These are phyloP conservation scores for Formica aserva DNA, from an alignment of 2,888 invertebrate genomes.

Conservation along the genomic window DNA sequence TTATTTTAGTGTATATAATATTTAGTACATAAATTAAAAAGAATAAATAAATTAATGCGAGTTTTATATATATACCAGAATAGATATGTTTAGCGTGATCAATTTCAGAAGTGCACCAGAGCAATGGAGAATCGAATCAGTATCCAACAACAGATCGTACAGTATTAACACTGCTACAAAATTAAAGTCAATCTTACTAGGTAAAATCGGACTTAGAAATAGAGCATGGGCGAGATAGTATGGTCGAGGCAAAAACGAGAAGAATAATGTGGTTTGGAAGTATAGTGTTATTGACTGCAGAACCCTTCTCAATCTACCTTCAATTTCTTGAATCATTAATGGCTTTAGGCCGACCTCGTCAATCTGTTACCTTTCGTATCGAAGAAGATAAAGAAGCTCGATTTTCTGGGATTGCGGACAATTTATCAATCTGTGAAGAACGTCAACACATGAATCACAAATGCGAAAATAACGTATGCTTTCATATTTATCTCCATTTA, in stretches of 20 bases:
- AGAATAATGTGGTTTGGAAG: slow-evolving; percentile 49
- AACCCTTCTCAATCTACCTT: slow-evolving; percentile 60
- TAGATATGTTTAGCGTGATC: not conserved
- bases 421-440: slow-evolving; percentile 19
- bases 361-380: slow-evolving; percentile 67
- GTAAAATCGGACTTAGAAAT: slow-evolving; percentile 72
- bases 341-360: slow-evolving; percentile 75
- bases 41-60: not conserved
- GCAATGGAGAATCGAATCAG: slow-evolving; percentile 41
- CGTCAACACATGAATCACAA: slow-evolving; percentile 24
- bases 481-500: not conserved
- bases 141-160: slow-evolving; percentile 59
- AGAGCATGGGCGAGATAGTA: slow-evolving; percentile 46
- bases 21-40: not conserved
- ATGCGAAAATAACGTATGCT: not conserved
- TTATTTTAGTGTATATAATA: not conserved
- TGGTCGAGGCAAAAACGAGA: slow-evolving; percentile 55
- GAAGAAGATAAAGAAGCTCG: slow-evolving; percentile 37
- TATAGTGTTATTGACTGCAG: slow-evolving; percentile 62
- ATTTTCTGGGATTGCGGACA: slow-evolving; percentile 40
- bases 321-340: slow-evolving; percentile 82
- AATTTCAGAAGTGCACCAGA: not conserved
- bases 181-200: slow-evolving; percentile 82
- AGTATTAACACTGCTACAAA: slow-evolving; percentile 80
- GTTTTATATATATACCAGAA: not conserved